A percentile compares a stretch with the other conserved stretches of the same genome.
Conservation (phyloP, 2,888 invertebrate genomes). For the Dryomyza anilis region DNA sequence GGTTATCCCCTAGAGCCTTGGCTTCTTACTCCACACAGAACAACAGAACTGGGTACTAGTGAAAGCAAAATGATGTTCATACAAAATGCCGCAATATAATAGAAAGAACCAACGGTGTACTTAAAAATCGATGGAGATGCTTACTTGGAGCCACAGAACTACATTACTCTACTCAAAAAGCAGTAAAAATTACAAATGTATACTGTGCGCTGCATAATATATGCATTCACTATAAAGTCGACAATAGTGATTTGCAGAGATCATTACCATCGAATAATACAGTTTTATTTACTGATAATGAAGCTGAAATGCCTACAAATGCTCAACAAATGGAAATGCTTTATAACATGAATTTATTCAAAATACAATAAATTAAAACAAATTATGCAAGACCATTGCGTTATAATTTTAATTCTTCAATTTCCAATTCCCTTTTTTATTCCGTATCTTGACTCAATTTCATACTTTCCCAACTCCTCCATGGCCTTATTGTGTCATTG, state of each 20-base stretch:
- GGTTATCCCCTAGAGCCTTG: constrained; percentile 22
- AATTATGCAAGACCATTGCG: no score
- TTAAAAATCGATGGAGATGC: constrained; percentile 14
- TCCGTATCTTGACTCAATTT: no score
- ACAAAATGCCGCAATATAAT: constrained; percentile 22
- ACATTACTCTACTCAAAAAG: not conserved
- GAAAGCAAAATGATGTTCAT: constrained; percentile 16
- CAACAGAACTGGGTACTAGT: not conserved
- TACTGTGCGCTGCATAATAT: constrained; percentile 18
- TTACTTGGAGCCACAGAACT: constrained; percentile 16
- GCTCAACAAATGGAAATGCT: constrained; percentile 12
- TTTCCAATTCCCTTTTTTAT: no score
- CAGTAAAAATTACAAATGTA: constrained; percentile 4
- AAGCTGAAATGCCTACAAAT: constrained; percentile 12
- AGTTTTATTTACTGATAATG: constrained; percentile 13
- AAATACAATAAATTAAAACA: not conserved
- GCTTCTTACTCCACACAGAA: constrained; percentile 16
- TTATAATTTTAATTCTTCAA: no score
- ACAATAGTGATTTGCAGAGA: not conserved
- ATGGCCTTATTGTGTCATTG: no score
- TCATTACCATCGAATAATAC: not conserved
- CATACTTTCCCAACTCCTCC: no score
- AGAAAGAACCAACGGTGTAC: constrained; percentile 12
- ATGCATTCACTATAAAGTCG: not conserved
- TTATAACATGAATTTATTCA: not conserved